Percentiles rank a stretch among this genome's conserved stretches.
Evolutionary conservation across 1,140 invertebrate genomes (phyloP).

Genomic region (Sweltsa coloradensis): DNA sequence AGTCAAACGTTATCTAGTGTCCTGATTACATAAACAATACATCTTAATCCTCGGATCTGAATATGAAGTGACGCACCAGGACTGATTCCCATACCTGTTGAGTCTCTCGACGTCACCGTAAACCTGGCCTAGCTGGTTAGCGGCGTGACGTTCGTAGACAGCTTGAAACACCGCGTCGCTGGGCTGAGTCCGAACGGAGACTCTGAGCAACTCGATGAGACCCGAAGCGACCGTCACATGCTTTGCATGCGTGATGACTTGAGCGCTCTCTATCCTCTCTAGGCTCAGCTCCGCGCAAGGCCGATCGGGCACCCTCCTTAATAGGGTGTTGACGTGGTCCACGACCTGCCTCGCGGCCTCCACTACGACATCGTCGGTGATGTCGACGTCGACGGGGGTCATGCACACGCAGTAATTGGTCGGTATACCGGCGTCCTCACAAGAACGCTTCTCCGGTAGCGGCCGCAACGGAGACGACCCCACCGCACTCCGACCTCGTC

Average conservation of each 20-base stretch:
- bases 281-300: conserved; percentile 19
- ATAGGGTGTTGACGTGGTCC: conserved; percentile 11
- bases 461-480: conserved; percentile 21
- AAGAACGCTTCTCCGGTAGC: conserved; percentile 30
- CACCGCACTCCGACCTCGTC: no score
- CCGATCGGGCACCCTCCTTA: neutral
- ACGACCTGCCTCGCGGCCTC: conserved; percentile 10
- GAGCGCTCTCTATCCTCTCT: conserved; percentile 19
- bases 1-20: no score
- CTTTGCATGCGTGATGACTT: no score
- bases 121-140: no score
- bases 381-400: conserved; percentile 13
- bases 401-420: conserved; percentile 36
- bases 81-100: no score
- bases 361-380: conserved; percentile 9
- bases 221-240: no score
- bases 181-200: conserved; percentile 22
- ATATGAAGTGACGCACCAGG: no score
- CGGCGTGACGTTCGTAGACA: no score
- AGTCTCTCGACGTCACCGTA: no score
- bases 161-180: no score
- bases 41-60: no score
- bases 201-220: conserved; percentile 19
- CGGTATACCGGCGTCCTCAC: conserved; percentile 32
- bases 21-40: no score